Evolutionary conservation across 2,113 vertebrate genomes (phyloP).

Genomic region (Lepisosteus osseus): DNA sequence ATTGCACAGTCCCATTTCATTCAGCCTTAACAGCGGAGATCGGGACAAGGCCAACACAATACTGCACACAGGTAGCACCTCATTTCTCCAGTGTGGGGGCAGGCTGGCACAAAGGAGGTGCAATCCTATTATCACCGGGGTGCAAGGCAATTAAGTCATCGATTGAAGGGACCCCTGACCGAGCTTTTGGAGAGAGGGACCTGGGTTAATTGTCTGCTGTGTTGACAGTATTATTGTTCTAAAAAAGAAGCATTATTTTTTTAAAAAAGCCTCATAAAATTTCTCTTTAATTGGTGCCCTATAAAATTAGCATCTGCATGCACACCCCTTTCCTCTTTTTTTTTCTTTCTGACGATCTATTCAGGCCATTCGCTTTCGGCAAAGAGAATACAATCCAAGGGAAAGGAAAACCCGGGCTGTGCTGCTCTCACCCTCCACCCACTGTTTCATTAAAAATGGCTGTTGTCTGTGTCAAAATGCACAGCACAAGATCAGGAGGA

Average conservation of each 20-base stretch:
- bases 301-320: constrained; percentile 70
- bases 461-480: too few relatives aligned
- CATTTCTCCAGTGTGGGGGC: constrained; percentile 63
- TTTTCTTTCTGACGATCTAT: background rate
- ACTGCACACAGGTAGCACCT: constrained; percentile 63
- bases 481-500: too few relatives aligned
- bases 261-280: constrained; percentile 58
- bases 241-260: constrained; percentile 44
- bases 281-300: constrained; percentile 64
- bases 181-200: constrained; percentile 28
- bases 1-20: constrained; percentile 52
- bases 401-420: too few relatives aligned
- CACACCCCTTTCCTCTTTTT: constrained; percentile 63
- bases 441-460: constrained; percentile 52
- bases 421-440: constrained; percentile 36
- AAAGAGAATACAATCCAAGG: too few relatives aligned
- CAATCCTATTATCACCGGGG: constrained; percentile 58
- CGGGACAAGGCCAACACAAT: constrained; percentile 47
- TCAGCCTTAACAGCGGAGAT: constrained; percentile 58
- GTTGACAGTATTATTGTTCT: background rate
- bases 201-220: constrained; percentile 10
- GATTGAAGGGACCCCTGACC: constrained; percentile 3
- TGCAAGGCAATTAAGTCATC: constrained; percentile 46
- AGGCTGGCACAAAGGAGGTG: constrained; percentile 60
- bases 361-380: too few relatives aligned